Evolutionary conservation across 2,797 vertebrate genomes (phyloP).

Genomic region (Platalea minor): DNA sequence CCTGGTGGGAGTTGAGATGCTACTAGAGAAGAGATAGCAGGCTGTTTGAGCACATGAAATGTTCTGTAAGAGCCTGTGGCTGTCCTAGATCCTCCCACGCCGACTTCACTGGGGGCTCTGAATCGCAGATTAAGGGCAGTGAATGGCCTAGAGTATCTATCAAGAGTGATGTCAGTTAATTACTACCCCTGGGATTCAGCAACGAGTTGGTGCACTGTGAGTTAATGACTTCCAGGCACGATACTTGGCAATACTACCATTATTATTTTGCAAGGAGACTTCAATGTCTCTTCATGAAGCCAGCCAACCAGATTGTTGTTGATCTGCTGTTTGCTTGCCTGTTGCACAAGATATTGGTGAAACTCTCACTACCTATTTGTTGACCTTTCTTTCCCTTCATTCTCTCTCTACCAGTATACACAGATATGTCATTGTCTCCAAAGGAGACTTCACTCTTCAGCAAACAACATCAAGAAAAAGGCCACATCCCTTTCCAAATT

Average conservation of each 20-base stretch:
- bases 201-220: slow-evolving; percentile 25
- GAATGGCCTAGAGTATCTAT: not conserved
- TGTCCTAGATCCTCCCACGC: not conserved
- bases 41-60: not conserved
- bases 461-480: slow-evolving; percentile 11
- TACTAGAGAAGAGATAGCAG: not conserved
- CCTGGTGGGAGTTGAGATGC: not conserved
- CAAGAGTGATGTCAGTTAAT: slow-evolving; percentile 50
- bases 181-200: not conserved
- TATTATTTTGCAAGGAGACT: slow-evolving; percentile 28
- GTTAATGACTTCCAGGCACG: slow-evolving; percentile 60
- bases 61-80: not conserved
- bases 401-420: not conserved
- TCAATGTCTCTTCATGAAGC: not conserved
- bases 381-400: slow-evolving; percentile 17
- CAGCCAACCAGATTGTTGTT: not conserved
- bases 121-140: not conserved
- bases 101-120: not conserved
- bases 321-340: not conserved
- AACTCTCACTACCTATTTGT: slow-evolving; percentile 42
- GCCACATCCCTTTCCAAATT: slow-evolving; percentile 10
- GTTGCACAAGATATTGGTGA: slow-evolving; percentile 22
- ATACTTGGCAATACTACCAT: slow-evolving; percentile 33
- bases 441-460: not conserved
- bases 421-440: slow-evolving; percentile 25